phyloP scores from a whole-genome alignment of 2,113 vertebrate species.

The Monopterus albus region DNA sequence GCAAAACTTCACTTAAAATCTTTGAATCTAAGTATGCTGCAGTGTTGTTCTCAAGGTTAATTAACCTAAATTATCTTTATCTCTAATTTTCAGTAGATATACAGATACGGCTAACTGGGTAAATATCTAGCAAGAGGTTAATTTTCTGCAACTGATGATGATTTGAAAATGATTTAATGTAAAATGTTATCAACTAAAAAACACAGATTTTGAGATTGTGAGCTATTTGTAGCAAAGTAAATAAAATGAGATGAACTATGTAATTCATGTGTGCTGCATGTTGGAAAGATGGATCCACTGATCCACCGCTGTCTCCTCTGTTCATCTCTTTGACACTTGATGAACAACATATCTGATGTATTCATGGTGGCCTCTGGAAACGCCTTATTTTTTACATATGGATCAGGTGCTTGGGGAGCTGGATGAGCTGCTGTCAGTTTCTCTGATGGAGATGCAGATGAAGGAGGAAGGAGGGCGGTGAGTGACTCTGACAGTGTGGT shows the following conservation, averaged over 20 bases:
- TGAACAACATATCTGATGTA: conserved; percentile 75
- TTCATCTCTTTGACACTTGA: conserved; percentile 78
- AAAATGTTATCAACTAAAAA: too few species aligned
- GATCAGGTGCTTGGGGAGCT: conserved; percentile 77
- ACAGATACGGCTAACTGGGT: conserved; percentile 27
- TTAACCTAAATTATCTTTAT: conserved; percentile 41
- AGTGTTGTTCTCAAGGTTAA: conserved; percentile 28
- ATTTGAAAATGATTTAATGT: too few species aligned
- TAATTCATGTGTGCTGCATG: not conserved
- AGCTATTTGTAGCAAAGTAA: not conserved
- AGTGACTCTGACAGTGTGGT: conserved; percentile 29
- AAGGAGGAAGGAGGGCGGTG: not conserved
- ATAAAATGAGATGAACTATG: not conserved
- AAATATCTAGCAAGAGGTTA: conserved; percentile 20
- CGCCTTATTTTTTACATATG: conserved; percentile 78
- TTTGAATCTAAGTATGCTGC: too few species aligned
- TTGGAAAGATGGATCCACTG: not conserved
- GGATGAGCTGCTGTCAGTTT: conserved; percentile 62
- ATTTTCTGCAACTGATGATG: too few species aligned
- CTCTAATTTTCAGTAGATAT: conserved; percentile 38
- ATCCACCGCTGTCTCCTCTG: conserved; percentile 41
- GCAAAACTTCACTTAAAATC: not conserved
- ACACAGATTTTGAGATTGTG: too few species aligned
- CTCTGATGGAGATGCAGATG: conserved; percentile 24
- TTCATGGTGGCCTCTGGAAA: conserved; percentile 56